Evolutionary conservation across 1,140 invertebrate genomes (phyloP).

Genomic region (Hyphantria cunea): DNA sequence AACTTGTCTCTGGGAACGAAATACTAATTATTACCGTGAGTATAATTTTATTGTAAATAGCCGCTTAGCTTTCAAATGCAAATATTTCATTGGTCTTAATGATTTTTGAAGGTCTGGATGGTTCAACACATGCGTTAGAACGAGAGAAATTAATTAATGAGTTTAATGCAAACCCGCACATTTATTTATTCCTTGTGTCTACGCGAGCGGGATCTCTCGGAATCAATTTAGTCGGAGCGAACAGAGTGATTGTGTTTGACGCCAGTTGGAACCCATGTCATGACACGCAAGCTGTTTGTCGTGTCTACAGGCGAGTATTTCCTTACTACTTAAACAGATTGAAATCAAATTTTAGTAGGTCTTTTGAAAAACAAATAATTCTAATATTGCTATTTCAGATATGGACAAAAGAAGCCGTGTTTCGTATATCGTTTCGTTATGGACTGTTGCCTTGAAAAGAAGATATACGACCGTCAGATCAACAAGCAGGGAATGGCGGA

Average conservation of each 20-base stretch:
- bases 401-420: conserved; percentile 96
- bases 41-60: conserved; percentile 46
- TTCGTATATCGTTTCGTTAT: conserved; percentile 98
- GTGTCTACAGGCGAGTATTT: conserved; percentile 90
- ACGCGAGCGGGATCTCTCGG: conserved; percentile 98
- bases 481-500: conserved; percentile 99
- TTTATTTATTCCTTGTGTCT: conserved; percentile 97
- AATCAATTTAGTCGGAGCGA: conserved; percentile 98
- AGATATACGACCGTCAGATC: conserved; percentile 99
- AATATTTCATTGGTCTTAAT: conserved; percentile 13
- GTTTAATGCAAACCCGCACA: conserved; percentile 95
- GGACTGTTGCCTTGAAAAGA: conserved; percentile 98
- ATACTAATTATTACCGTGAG: conserved; percentile 96
- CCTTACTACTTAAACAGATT: no score
- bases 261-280: conserved; percentile 99
- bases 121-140: conserved; percentile 96
- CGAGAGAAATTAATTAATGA: conserved; percentile 98
- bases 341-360: no score
- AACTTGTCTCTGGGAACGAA: conserved; percentile 91
- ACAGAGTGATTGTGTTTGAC: conserved; percentile 98
- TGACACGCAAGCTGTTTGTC: conserved; percentile 98
- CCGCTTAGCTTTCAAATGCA: not conserved
- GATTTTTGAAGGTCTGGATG: conserved; percentile 89
- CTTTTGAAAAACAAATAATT: no score
- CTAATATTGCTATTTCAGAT: conserved; percentile 78